Conservation (phyloP, 2,888 invertebrate genomes). For the Mayetiola destructor region DNA sequence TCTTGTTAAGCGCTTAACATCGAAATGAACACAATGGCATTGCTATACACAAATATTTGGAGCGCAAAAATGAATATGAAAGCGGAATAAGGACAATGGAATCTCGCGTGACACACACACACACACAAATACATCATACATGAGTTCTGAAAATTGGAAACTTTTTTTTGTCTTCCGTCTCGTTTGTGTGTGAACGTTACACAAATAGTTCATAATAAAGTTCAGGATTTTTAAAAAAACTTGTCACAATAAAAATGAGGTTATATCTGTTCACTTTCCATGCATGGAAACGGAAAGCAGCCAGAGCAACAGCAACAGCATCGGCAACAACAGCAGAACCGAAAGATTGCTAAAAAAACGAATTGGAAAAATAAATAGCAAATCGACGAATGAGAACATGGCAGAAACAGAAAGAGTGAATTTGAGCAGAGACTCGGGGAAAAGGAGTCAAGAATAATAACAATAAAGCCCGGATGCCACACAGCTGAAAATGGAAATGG, state of each 20-base stretch:
- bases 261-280: conserved; percentile 1
- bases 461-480: background rate
- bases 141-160: no score
- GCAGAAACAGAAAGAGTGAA: conserved; percentile 7
- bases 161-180: background rate
- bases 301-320: background rate
- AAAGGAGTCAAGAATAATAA: background rate
- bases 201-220: background rate
- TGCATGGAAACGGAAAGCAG: background rate
- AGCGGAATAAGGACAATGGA: no score
- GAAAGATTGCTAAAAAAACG: no score
- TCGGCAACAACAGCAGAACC: background rate
- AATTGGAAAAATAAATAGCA: no score
- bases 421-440: background rate
- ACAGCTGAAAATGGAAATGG: conserved; percentile 4
- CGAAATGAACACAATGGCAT: background rate
- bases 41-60: no score
- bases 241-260: conserved; percentile 16
- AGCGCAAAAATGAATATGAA: no score
- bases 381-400: no score
- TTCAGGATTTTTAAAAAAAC: conserved; percentile 13
- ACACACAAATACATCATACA: no score
- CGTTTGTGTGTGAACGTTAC: background rate
- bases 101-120: no score
- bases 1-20: background rate